Evolutionary conservation across 2,113 vertebrate genomes (phyloP).

Genomic region (Poeciliopsis turrubarensis): DNA sequence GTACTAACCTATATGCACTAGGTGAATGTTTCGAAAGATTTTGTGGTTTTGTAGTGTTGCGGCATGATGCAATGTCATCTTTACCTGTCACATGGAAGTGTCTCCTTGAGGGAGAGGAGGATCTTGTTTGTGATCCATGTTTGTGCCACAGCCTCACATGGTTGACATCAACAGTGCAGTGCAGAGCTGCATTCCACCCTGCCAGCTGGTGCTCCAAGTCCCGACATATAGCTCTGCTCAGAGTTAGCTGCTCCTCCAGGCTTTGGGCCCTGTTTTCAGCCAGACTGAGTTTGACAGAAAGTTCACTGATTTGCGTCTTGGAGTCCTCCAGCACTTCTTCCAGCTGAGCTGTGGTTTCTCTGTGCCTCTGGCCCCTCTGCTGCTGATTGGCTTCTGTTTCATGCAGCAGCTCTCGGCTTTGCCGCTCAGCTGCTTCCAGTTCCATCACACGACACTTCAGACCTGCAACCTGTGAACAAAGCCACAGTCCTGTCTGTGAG

Average conservation of each 20-base stretch:
- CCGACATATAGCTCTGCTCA: slow-evolving; percentile 45
- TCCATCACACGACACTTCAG: slow-evolving; percentile 75
- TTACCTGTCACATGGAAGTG: slow-evolving; percentile 77
- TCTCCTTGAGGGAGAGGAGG: slow-evolving; percentile 56
- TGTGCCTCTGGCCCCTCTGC: slow-evolving; percentile 39
- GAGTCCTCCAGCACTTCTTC: slow-evolving; percentile 63
- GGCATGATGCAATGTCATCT: not conserved
- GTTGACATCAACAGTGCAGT: slow-evolving; percentile 68
- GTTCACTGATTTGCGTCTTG: slow-evolving; percentile 40
- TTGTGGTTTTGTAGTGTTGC: no score
- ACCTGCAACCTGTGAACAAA: slow-evolving; percentile 69
- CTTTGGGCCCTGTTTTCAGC: slow-evolving; percentile 53
- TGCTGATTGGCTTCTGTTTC: slow-evolving; percentile 63
- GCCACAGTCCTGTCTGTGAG: not conserved
- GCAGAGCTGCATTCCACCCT: slow-evolving; percentile 74
- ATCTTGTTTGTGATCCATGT: slow-evolving; percentile 25
- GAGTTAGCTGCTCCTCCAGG: slow-evolving; percentile 78
- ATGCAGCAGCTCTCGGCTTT: slow-evolving; percentile 63
- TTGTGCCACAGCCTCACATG: slow-evolving; percentile 34
- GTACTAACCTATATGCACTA: no score
- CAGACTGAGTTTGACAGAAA: slow-evolving; percentile 63
- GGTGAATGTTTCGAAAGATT: no score
- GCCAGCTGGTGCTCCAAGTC: slow-evolving; percentile 74
- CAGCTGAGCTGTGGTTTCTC: slow-evolving; percentile 49
- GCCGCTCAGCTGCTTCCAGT: slow-evolving; percentile 61